Percentiles rank a stretch among this genome's conserved stretches.
Conservation (phyloP, 2,888 invertebrate genomes). For the Myopa tessellatipennis region DNA sequence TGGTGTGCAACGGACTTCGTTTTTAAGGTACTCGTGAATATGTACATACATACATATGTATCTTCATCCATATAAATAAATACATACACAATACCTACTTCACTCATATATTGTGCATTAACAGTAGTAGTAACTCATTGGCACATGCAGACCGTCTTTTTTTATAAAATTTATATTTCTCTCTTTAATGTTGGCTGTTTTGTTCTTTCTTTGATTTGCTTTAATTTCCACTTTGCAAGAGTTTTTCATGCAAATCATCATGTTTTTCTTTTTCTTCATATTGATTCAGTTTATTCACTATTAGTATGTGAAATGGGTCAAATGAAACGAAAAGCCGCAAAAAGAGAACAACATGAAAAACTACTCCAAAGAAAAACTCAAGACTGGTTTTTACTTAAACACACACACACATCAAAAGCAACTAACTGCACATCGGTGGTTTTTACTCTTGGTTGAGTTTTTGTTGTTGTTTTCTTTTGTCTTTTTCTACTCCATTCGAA, state of each 20-base stretch:
- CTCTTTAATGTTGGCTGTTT: not conserved
- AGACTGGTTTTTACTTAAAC: not conserved
- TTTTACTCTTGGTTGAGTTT: not conserved
- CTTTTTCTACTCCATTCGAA: too few relatives aligned
- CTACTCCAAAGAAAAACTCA: not conserved
- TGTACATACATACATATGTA: not conserved
- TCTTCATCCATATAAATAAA: not conserved
- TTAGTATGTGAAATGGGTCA: slow-evolving; percentile 28
- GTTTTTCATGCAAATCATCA: slow-evolving; percentile 13
- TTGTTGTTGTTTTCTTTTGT: too few relatives aligned
- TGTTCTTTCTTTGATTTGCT: not conserved
- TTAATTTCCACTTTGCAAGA: slow-evolving; percentile 30
- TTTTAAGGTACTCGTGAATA: not conserved
- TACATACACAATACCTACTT: not conserved
- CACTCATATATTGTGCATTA: not conserved
- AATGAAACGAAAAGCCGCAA: slow-evolving; percentile 35
- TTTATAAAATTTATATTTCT: slow-evolving; percentile 4
- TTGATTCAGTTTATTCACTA: too few relatives aligned
- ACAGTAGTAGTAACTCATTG: not conserved
- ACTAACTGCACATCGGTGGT: not conserved
- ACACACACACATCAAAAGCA: too few relatives aligned
- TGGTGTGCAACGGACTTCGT: slow-evolving; percentile 1
- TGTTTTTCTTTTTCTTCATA: slow-evolving; percentile 9
- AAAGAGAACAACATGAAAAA: not conserved
- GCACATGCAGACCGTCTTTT: not conserved